Base-by-base conservation (phyloP, 2,888 invertebrate species). In the Conchocele bisecta region DNA sequence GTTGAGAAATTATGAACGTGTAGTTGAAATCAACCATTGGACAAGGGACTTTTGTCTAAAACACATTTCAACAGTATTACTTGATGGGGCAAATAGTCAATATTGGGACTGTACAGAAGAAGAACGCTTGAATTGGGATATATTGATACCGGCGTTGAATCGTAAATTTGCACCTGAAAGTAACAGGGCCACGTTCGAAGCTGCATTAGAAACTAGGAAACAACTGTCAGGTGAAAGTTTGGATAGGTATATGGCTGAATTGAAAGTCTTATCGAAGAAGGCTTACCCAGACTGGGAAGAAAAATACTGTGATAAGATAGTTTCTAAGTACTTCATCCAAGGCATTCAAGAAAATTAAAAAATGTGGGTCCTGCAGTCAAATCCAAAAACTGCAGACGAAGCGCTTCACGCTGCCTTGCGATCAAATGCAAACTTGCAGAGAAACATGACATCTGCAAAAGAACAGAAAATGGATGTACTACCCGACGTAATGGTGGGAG, bases 321-420 rank as follows among this genome's bases (percentile, higher is more conserved):
- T 41, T 2, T 9, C 28, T 28, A 56, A 56, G 20, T 56, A 41
- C 13, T 56, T 56, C 17, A 42, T 56, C 20, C 41, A 41, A 29
- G 56, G 56, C 7, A 41, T 56, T 15, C 41, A 41, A 28, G 39
- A 56, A 6, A 22, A 37, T 17, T n/a, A 42, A 15, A n/a, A 17
- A 41, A 28, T 56, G 37, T 56, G 56, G 56, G 56, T 56, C 9
- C 17, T 56, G 29, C 56, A 56, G 22, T 9, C 54, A 4, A 54
- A 56, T 13, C 37, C 56, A 3, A 56, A 41, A 28, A 41, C 41
- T 1, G 9, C 56, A 41, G 56, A 56, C 29, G 56, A 56, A 11
- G 42, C 56, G n/a, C 17, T 56, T 3, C 56, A 56, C 11, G 28
- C 37, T 9, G 41, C 56, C 20, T 28, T 56, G n/a, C 28, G 56